Conservation (phyloP, 1,140 invertebrate genomes). For the Patella vulgata region DNA sequence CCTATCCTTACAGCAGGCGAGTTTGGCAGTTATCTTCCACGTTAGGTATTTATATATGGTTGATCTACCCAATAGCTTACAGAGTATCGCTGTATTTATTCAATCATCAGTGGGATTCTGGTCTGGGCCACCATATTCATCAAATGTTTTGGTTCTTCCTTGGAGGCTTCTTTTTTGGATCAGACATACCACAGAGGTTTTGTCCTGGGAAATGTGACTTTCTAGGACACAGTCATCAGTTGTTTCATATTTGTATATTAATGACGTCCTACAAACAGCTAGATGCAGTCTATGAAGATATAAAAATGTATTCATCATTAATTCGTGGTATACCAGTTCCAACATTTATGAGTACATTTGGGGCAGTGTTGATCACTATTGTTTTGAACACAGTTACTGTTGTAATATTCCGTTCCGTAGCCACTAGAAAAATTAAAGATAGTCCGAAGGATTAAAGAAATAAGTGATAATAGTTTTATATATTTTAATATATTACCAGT, state of each 20-base stretch:
- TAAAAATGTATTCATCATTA: constrained; percentile 14
- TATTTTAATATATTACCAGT: too few species aligned
- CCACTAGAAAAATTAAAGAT: constrained; percentile 17
- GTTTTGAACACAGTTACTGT: constrained; percentile 39
- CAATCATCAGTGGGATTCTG: constrained; percentile 40
- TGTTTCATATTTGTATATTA: constrained; percentile 64
- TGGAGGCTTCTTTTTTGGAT: constrained; percentile 62
- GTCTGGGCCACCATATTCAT: constrained; percentile 50
- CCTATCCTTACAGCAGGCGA: constrained; percentile 61
- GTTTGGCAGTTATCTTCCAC: constrained; percentile 62
- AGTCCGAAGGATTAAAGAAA: too few species aligned
- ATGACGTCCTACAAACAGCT: constrained; percentile 57
- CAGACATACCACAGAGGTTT: constrained; percentile 62
- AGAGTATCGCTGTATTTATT: constrained; percentile 37
- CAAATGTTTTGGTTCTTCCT: constrained; percentile 62
- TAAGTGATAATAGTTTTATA: too few species aligned
- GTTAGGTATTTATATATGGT: constrained; percentile 53
- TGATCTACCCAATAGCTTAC: constrained; percentile 59
- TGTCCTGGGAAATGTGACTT: constrained; percentile 63
- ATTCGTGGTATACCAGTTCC: constrained; percentile 33
- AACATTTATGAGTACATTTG: constrained; percentile 51
- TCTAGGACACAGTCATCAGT: constrained; percentile 63
- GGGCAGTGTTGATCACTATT: constrained; percentile 43
- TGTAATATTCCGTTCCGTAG: constrained; percentile 22
- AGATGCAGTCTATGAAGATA: constrained; percentile 54